Evolutionary conservation across 2,113 vertebrate species (phyloP), one percentile per base, ranked within the genome.

Genomic region (Numida meleagris): DNA sequence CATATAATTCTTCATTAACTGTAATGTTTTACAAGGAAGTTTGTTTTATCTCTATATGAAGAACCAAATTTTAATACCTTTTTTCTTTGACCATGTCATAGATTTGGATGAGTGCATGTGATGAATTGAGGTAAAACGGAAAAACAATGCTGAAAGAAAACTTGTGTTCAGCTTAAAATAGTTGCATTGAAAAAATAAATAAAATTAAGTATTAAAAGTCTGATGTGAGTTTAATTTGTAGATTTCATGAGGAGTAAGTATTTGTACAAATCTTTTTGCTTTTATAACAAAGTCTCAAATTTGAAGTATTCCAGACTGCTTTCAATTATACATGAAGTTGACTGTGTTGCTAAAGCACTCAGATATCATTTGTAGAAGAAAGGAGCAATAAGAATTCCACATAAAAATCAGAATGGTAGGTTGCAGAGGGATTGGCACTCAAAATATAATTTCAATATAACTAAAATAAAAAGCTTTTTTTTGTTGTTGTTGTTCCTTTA

Each of bases 141-240:
- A 70, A 79, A 90, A 58, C 1, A 38, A 63, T 82, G 71, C 77
- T 82, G 95, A 90, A 94, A 66, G 48, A 51, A 40, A 80, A 63
- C 73, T 65, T 13, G 5, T 42, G 12, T 71, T 75, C 73, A 65
- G 36, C 75, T 87, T 67, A 71, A 58, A 74, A 25, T 78, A 89
- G 18, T 74, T 94, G 36, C 42, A 62, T 2, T 85, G 82, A 57
- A 88, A 88, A 89, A 96, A 90, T 86, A 94, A 96, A 91, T 78
- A 79, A 65, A 38, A 75, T 62, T 83, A 84, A 72, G 70, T 84
- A 55, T 80, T 93, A 73, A 89, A 96, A 75, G 76, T 57, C 31
- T 92, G 86, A 76, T 75, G 65, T 84, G 91, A 45, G 50, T 95
- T 96, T 83, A 92, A 90, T 94, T 78, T 93, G 73, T 65, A 80